phyloP scores from a whole-genome alignment of 2,113 vertebrate genomes.

The Ivindomyrus marchei region DNA sequence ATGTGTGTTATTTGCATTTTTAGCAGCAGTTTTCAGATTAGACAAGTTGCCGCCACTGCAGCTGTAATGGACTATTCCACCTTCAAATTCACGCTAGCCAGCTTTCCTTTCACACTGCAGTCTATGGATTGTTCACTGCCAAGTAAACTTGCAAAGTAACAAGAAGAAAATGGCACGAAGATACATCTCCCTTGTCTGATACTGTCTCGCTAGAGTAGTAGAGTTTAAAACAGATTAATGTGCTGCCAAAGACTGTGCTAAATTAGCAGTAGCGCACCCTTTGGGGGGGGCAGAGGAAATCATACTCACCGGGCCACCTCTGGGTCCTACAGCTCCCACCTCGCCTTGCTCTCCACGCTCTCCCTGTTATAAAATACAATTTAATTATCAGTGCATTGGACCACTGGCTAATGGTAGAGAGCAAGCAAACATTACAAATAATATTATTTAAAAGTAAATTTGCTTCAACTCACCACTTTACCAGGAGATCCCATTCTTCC shows the following conservation, averaged over 20 bases:
- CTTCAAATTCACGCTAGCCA: not conserved
- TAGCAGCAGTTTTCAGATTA: no score
- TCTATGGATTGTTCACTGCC: not conserved
- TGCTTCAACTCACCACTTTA: slow-evolving; percentile 70
- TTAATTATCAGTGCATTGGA: not conserved
- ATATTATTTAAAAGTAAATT: not conserved
- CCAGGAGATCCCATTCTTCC: slow-evolving; percentile 85
- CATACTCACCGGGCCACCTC: slow-evolving; percentile 75
- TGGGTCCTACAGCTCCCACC: slow-evolving; percentile 75
- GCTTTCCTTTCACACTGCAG: not conserved
- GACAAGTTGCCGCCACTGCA: not conserved
- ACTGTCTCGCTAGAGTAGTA: not conserved
- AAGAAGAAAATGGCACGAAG: not conserved
- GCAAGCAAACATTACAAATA: not conserved
- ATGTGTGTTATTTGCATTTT: no score
- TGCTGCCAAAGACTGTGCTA: not conserved
- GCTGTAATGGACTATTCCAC: not conserved
- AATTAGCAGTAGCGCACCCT: not conserved
- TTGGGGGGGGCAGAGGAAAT: not conserved
- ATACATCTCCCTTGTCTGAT: not conserved
- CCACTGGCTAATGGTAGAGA: not conserved
- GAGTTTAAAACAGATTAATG: not conserved
- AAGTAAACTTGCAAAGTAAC: no score
- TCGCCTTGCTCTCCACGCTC: slow-evolving; percentile 81
- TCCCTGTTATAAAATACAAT: slow-evolving; percentile 61